These are phyloP conservation scores for Galagoides demidoff DNA, from an alignment of 2,797 vertebrate genomes.

Conservation along the genomic window DNA sequence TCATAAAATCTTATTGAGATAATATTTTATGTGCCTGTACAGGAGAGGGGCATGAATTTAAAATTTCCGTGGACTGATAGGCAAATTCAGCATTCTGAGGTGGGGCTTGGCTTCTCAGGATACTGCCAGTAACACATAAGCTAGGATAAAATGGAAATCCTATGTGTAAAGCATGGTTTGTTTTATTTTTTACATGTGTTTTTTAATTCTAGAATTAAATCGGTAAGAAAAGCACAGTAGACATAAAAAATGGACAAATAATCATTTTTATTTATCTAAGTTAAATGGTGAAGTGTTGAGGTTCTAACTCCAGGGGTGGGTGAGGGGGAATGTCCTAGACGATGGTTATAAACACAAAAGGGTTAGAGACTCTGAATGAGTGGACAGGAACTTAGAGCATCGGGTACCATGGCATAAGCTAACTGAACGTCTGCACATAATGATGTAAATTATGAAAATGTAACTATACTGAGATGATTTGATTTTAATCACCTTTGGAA, in stretches of 20 bases:
- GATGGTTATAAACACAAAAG: background rate
- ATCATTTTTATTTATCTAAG: slow-evolving; percentile 29
- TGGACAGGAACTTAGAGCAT: background rate
- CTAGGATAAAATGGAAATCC: slow-evolving; percentile 7
- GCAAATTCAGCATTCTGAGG: background rate
- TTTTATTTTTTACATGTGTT: slow-evolving; percentile 18
- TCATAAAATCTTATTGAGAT: slow-evolving; percentile 1
- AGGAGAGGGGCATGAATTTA: background rate
- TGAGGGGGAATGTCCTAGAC: background rate
- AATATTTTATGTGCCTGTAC: background rate
- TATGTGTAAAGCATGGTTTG: background rate
- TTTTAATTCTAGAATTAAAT: slow-evolving; percentile 29
- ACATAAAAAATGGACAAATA: background rate
- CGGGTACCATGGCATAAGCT: background rate
- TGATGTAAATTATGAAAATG: background rate
- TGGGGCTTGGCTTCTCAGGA: background rate
- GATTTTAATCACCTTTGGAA: slow-evolving; percentile 21
- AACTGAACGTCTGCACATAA: background rate
- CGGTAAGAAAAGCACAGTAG: background rate
- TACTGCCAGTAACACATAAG: background rate
- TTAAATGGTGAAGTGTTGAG: slow-evolving; percentile 35
- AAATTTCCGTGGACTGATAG: background rate
- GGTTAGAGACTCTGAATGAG: background rate
- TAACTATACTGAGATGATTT: background rate
- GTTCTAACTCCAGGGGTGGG: background rate